Base-by-base conservation (phyloP, 2,113 vertebrate genomes). In the Pitta sordida region DNA sequence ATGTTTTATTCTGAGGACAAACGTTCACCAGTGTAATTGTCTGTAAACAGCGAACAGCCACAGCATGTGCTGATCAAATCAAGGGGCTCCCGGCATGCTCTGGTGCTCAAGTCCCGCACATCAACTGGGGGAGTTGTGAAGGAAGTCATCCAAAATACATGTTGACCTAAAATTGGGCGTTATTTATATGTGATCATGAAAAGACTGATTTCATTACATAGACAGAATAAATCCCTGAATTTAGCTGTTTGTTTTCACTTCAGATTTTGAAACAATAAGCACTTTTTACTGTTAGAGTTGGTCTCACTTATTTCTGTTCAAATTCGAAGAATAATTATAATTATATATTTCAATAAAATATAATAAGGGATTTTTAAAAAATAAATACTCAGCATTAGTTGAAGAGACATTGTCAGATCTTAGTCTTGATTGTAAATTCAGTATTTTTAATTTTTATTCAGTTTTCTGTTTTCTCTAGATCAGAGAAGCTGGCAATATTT, bases 81-180 rank as follows among this genome's bases (percentile, higher is more conserved):
- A 34, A 30, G 36, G 20, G 41, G 8, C n/a, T 67, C 34, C 60
- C 2, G 2, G 24, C n/a, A 41, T 0, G 1, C 36, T 37, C 53
- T 46, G 37, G 20, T 56, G 53, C 39, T 62, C 2, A 0, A 41
- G 59, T 15, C 5, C 59, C 32, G 68, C 16, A 10, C 1, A 1
- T 20, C 16, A 18, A 29, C 15, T 4, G 12, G 10, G 32, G 7
- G 15, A 86, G 18, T 9, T 46, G 24, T 41, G 44, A 58, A 56
- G 59, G 13, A 41, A 83, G 12, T 30, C 4, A 41, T 37, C 27
- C 49, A 53, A 75, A 59, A 80, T 26, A 37, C 7, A 37, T 0
- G 1, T 34, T 39, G 32, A 32, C 0, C 7, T 37, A 44, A 88
- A 64, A 60, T 7, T 37, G 17, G 46, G 5, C 22, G 24, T 59